Conservation (phyloP, 2,888 invertebrate species). For the Trypoxylon attenuatum region DNA sequence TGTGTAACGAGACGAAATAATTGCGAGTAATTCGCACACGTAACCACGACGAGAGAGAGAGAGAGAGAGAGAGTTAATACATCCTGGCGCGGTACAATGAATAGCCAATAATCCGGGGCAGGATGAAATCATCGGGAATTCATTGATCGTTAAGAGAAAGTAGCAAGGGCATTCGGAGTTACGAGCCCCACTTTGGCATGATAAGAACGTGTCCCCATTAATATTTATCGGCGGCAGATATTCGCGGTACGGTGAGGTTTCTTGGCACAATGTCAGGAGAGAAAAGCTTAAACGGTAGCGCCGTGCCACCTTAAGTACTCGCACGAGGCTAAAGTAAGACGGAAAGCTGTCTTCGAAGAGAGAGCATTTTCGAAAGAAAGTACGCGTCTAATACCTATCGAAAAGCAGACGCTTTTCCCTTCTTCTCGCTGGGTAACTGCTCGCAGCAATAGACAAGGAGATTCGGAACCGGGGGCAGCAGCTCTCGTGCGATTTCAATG, state of each 20-base stretch:
- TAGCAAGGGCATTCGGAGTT: not conserved
- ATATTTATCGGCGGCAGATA: conserved; percentile 19
- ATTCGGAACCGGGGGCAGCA: conserved; percentile 5
- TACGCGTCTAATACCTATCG: too few species aligned
- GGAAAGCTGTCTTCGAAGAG: too few species aligned
- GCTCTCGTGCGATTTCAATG: conserved; percentile 16
- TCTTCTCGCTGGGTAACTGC: not conserved
- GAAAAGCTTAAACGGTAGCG: conserved; percentile 3
- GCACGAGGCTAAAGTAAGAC: too few species aligned
- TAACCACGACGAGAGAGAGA: too few species aligned
- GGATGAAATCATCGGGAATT: not conserved
- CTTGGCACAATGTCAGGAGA: conserved; percentile 24
- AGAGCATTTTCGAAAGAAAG: too few species aligned
- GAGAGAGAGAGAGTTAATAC: too few species aligned
- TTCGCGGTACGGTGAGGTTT: conserved; percentile 11
- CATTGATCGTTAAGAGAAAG: not conserved
- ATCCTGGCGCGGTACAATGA: not conserved
- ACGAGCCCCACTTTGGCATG: not conserved
- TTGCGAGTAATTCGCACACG: too few species aligned
- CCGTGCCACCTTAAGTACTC: not conserved
- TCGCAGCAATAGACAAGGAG: not conserved
- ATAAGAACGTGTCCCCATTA: conserved; percentile 5
- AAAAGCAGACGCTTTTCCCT: too few species aligned
- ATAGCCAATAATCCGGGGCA: not conserved
- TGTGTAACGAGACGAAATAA: too few species aligned